A percentile compares a stretch with the other conserved stretches of the same genome.
Conservation (phyloP, 2,888 invertebrate genomes). For the Harmothoe impar region DNA sequence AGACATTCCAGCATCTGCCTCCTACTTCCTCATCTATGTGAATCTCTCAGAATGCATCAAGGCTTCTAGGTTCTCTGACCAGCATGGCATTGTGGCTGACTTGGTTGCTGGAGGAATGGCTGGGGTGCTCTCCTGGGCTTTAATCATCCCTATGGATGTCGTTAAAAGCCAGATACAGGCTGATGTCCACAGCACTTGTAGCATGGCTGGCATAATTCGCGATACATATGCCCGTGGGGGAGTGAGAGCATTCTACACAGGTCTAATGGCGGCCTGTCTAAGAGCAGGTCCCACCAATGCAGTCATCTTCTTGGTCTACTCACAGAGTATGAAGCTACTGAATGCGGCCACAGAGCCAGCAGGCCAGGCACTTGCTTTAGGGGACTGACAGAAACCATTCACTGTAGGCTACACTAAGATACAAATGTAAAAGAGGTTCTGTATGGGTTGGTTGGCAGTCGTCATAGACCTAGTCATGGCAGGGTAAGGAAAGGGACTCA, state of each 20-base stretch:
- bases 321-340: conserved; percentile 66
- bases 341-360: background rate
- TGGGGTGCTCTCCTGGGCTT: conserved; percentile 88
- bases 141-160: conserved; percentile 89
- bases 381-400: no score
- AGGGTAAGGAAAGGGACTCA: no score
- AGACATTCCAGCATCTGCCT: conserved; percentile 87
- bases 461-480: no score
- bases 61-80: conserved; percentile 85
- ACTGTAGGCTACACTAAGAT: no score
- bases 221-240: conserved; percentile 86
- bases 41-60: conserved; percentile 75
- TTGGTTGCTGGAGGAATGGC: conserved; percentile 83
- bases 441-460: no score
- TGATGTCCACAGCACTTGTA: conserved; percentile 84
- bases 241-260: conserved; percentile 86
- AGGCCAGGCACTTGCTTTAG: no score
- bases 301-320: conserved; percentile 85
- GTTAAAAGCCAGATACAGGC: conserved; percentile 90
- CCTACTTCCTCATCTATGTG: conserved; percentile 87
- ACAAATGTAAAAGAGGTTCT: no score
- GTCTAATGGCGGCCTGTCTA: conserved; percentile 83
- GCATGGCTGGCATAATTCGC: conserved; percentile 86
- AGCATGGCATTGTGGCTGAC: conserved; percentile 75
- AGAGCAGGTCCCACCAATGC: conserved; percentile 89